Base-by-base conservation (phyloP, 2,888 invertebrate species). In the Sminthurides aquaticus region DNA sequence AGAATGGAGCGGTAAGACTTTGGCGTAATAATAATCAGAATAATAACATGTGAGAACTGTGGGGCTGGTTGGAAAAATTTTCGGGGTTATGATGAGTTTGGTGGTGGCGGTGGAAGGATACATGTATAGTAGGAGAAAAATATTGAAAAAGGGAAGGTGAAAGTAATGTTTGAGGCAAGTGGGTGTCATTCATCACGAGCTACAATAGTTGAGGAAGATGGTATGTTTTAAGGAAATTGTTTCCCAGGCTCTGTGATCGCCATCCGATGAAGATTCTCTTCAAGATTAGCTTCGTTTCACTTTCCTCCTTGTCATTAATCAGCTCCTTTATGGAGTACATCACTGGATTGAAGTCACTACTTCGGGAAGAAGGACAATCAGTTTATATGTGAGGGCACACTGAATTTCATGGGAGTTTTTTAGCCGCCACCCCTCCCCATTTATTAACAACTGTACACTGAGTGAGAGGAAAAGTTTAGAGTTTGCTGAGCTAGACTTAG, bases 171-270 rank as follows among this genome's bases (percentile, higher is more conserved):
- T 49, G 61, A 63, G 58, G 29, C 49, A 64, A 64, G 66, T 63
- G 60, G 55, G 58, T 67, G 64, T 67, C 67, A 67, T 67, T 67
- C 67, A 67, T 64, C 61, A 60, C 26, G 29, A 29, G 56, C 43
- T 27, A 55, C 52, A 67, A 67, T 64, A 57, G 63, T 58, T 56
- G 57, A 64, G 65, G 60, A 60, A 67, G 62, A 67, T 67, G 64
- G 15, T 34, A 67, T 65, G 64, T 58, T 67, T 67, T 67, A 67
- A 65, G 67, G 65, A 67, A 67, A 67, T 67, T 67, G 67, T 65
- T 65, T 65, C 65, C 57, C 65, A 52, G 57, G 57, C n/a, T n/a
- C 52, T 56, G 64, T 62, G 65, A 65, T 67, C 65, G 62, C 60
- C 64, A 63, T 67, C 60, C 56, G 62, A 65, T 65, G 56, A 55